Conservation (phyloP, 2,797 vertebrate species). For the Crotalus adamanteus region DNA sequence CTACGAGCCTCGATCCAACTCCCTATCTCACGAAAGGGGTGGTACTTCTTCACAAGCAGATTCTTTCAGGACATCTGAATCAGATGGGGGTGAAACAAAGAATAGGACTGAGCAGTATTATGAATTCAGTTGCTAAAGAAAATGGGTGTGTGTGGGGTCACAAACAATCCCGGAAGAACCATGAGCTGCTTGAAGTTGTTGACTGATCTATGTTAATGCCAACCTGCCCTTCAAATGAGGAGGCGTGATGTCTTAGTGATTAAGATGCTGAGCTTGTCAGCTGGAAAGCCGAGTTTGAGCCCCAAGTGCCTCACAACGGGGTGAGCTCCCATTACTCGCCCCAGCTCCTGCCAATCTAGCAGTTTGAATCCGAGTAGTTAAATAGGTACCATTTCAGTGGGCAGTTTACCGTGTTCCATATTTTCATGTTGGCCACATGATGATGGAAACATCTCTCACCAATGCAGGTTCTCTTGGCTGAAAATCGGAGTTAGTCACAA, state of each 20-base stretch:
- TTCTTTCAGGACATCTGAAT: background rate
- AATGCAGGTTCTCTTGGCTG: background rate
- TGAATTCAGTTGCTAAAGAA: background rate
- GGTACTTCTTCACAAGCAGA: background rate
- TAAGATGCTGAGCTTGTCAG: background rate
- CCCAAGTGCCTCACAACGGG: background rate
- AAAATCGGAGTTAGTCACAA: background rate
- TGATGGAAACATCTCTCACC: background rate
- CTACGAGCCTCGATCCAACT: background rate
- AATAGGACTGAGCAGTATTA: background rate
- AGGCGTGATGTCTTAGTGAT: background rate
- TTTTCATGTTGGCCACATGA: background rate
- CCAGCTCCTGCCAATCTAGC: background rate
- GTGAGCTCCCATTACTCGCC: background rate
- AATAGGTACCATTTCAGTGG: background rate
- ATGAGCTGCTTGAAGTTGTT: background rate
- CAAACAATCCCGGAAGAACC: background rate
- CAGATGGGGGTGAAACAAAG: background rate
- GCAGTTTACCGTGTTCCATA: background rate
- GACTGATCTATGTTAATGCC: background rate
- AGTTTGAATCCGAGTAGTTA: background rate
- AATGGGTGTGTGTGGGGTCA: background rate
- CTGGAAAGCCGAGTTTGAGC: background rate
- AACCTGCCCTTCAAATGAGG: background rate
- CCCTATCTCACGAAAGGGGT: background rate